Percentiles rank a stretch among this genome's conserved stretches.
phyloP scores from a whole-genome alignment of 2,797 vertebrate species.

The Carapus acus region DNA sequence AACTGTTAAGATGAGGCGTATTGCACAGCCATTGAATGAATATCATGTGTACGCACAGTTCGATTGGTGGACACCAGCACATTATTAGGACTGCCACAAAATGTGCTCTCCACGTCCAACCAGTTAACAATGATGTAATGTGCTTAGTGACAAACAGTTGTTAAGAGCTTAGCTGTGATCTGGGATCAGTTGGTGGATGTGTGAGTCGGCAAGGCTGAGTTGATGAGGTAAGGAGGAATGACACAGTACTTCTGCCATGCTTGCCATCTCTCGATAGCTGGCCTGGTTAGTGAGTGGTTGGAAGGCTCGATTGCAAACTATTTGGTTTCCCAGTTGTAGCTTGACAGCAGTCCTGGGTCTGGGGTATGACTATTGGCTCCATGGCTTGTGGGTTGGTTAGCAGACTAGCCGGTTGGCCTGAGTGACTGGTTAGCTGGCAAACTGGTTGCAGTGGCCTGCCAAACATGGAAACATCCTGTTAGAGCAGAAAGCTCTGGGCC shows the following conservation, averaged over 20 bases:
- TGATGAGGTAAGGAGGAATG: conserved; percentile 67
- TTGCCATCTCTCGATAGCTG: conserved; percentile 1
- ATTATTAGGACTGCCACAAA: conserved; percentile 39
- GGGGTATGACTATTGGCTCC: conserved; percentile 30
- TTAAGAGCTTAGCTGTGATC: conserved; percentile 73
- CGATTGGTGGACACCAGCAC: background rate
- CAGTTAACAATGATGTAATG: conserved; percentile 67
- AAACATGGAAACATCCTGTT: conserved; percentile 80
- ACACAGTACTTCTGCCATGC: conserved; percentile 49
- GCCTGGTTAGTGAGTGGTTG: conserved; percentile 16
- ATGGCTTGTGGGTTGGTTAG: conserved; percentile 17
- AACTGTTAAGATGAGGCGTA: too few species aligned
- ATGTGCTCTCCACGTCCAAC: conserved; percentile 53
- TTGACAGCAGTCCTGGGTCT: conserved; percentile 3
- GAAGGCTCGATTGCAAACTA: conserved; percentile 3
- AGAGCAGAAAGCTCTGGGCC: conserved; percentile 69
- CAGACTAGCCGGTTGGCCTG: conserved; percentile 41
- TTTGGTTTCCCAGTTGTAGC: conserved; percentile 17
- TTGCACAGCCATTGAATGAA: background rate
- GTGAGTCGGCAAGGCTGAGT: conserved; percentile 51
- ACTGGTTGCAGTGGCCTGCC: conserved; percentile 55
- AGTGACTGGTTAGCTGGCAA: conserved; percentile 59
- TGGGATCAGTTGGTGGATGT: conserved; percentile 63
- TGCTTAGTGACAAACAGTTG: conserved; percentile 69
- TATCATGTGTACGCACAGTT: conserved; percentile 14